Base-by-base conservation (phyloP, 2,888 invertebrate genomes). In the Quadroppia sp. region DNA sequence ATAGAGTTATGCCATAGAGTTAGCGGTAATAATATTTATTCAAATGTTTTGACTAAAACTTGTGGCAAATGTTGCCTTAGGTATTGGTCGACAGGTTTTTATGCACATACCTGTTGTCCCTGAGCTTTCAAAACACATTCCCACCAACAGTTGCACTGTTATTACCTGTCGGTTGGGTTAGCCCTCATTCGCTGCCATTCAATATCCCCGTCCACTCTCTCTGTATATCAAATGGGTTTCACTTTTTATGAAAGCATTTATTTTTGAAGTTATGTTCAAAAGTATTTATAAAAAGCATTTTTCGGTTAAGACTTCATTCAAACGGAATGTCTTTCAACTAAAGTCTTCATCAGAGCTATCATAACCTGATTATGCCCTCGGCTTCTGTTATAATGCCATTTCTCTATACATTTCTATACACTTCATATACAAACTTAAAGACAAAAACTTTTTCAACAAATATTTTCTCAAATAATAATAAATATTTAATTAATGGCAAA, bases 31-130 rank as follows among this genome's bases (percentile, higher is more conserved):
- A 23, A n/a, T 53, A 53, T 53, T 53, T 20, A 53, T 53, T 53
- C 53, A 53, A 53, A 53, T 53, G 53, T 53, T 53, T 17, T 20
- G 53, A n/a, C 20, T 23, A 53, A 9, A 61, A 61, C 9, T 61
- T 30, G 32, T 30, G 13, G 32, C 30, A 61, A 61, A 28, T 30
- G 59, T 61, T 61, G 30, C 28, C 30, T 32, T n/a, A 28, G 59
- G 59, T 30, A 61, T 61, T 61, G 59, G 59, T 61, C 59, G 59
- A 32, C 59, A 61, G 59, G 59, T 61, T 61, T n/a, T n/a, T n/a
- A n/a, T n/a, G 28, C 11, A 11, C 30, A 30, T 61, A 61, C 59
- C 59, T 61, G 59, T 61, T 30, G 59, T 61, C 59, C 59, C 59
- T 61, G 59, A 61, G 59, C 32, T 61, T 11, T 30, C 25, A 20